phyloP scores from a whole-genome alignment of 2,888 invertebrate genomes.

The Eustalomyia histrio region DNA sequence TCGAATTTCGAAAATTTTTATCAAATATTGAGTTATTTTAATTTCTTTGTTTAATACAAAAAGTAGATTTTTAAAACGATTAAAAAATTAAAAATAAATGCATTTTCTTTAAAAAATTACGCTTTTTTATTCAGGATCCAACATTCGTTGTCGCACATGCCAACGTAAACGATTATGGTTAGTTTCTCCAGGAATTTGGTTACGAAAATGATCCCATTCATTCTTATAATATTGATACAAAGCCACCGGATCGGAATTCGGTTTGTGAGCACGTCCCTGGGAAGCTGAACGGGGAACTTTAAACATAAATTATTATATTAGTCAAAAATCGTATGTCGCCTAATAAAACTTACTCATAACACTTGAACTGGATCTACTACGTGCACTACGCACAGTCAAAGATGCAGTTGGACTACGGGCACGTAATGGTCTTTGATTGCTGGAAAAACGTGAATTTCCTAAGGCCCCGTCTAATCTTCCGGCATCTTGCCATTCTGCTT shows the following conservation, averaged over 20 bases:
- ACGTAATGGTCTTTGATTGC: not conserved
- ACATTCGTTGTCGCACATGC: conserved; percentile 85
- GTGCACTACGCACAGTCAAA: conserved; percentile 35
- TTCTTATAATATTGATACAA: conserved; percentile 88
- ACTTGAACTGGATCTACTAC: conserved; percentile 49
- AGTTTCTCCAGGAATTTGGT: conserved; percentile 86
- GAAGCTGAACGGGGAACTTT: conserved; percentile 68
- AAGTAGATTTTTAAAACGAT: not conserved
- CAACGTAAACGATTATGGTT: conserved; percentile 85
- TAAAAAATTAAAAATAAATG: not conserved
- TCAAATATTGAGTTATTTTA: too few relatives aligned
- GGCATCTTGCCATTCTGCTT: conserved; percentile 51
- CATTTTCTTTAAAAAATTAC: not conserved
- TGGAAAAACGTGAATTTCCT: conserved; percentile 5
- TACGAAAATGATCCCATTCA: conserved; percentile 86
- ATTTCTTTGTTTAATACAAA: not conserved
- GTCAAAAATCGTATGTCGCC: not conserved
- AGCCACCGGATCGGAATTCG: conserved; percentile 84
- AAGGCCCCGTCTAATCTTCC: conserved; percentile 14
- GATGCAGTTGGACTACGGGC: conserved; percentile 35
- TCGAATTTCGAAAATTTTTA: too few relatives aligned
- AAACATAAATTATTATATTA: conserved; percentile 20
- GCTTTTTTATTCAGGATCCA: conserved; percentile 74
- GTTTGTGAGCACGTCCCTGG: conserved; percentile 66
- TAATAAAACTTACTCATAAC: conserved; percentile 62